Evolutionary conservation across 2,113 vertebrate species (phyloP).

Genomic region (Verasper variegatus): DNA sequence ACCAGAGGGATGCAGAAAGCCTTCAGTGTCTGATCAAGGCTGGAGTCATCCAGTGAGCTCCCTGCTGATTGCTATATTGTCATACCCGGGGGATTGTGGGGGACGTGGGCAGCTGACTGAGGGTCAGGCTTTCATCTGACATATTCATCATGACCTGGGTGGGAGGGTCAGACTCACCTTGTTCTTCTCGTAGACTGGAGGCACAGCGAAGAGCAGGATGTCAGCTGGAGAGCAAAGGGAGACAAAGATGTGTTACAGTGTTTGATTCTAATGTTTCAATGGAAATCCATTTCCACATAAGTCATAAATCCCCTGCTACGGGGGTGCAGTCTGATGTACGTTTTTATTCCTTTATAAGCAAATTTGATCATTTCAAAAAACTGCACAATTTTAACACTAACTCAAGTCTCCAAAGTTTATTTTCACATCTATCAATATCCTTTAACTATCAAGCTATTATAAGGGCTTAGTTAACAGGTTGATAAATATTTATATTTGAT

Average conservation of each 20-base stretch:
- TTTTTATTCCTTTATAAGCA: no score
- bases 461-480: no score
- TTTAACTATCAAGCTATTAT: no score
- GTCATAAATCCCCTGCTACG: no score
- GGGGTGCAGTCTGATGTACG: no score
- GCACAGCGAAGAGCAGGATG: constrained; percentile 88
- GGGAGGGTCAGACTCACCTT: constrained; percentile 82
- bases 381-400: no score
- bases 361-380: no score
- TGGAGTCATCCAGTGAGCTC: constrained; percentile 53
- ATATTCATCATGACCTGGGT: not conserved
- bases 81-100: not conserved
- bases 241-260: not conserved
- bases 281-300: not conserved
- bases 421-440: no score
- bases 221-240: constrained; percentile 75
- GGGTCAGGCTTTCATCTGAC: no score
- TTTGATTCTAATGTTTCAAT: not conserved
- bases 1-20: constrained; percentile 25
- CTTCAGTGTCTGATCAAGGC: constrained; percentile 50
- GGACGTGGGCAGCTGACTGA: no score
- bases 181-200: constrained; percentile 91
- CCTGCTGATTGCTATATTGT: constrained; percentile 1
- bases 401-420: no score
- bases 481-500: no score